These are phyloP conservation scores for Drosophila emarginata DNA, from an alignment of 2,888 invertebrate species.

Conservation along the genomic window DNA sequence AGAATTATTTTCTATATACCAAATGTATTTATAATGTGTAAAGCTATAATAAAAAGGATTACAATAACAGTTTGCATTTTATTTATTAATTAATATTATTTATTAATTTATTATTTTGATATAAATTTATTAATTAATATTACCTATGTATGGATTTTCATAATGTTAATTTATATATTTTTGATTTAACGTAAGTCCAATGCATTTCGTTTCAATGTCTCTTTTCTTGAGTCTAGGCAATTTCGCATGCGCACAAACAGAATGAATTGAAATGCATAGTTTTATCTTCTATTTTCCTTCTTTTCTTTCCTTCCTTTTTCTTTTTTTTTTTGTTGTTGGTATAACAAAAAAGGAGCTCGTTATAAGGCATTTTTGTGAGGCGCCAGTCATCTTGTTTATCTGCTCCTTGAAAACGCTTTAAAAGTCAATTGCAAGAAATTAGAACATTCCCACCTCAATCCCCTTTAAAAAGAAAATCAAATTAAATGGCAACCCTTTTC, in stretches of 20 bases:
- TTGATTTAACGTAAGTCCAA: background rate
- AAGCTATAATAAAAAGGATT: too few species aligned
- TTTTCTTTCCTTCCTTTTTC: background rate
- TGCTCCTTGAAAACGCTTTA: slow-evolving; percentile 20
- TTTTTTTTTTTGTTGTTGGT: background rate
- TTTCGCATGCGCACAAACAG: slow-evolving; percentile 73
- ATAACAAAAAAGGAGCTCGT: slow-evolving; percentile 78
- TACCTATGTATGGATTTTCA: too few species aligned
- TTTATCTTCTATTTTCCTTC: slow-evolving; percentile 29
- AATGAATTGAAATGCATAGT: slow-evolving; percentile 79
- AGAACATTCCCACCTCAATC: slow-evolving; percentile 25
- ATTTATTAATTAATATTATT: too few species aligned
- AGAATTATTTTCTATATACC: too few species aligned
- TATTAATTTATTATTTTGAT: too few species aligned
- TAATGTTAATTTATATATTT: background rate
- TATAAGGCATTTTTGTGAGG: slow-evolving; percentile 64
- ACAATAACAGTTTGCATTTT: too few species aligned
- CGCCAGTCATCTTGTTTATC: slow-evolving; percentile 48
- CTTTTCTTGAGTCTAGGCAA: slow-evolving; percentile 17
- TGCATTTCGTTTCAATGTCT: slow-evolving; percentile 11
- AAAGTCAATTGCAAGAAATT: slow-evolving; percentile 69
- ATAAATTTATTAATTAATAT: too few species aligned
- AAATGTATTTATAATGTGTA: too few species aligned
- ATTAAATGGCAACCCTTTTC: slow-evolving; percentile 54
- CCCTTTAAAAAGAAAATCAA: too few species aligned